phyloP scores from a whole-genome alignment of 2,888 invertebrate species.

The Ichneumon xanthorius region DNA sequence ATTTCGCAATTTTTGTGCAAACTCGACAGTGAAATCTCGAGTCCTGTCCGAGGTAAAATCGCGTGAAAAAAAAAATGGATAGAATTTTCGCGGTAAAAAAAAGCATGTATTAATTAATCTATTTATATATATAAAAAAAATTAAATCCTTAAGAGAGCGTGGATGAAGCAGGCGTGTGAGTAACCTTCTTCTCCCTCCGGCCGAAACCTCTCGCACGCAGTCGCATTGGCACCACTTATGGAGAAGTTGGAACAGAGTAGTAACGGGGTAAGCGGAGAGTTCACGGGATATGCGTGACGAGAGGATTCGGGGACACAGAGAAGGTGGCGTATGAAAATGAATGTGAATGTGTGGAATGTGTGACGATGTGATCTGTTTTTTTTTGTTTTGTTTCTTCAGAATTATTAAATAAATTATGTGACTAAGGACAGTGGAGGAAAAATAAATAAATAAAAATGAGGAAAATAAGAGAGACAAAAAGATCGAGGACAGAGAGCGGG shows the following conservation, averaged over 20 bases:
- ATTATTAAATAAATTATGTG: neutral
- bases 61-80: neutral
- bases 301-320: constrained; percentile 55
- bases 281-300: constrained; percentile 45
- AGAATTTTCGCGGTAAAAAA: constrained; percentile 10
- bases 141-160: constrained; percentile 21
- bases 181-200: constrained; percentile 46
- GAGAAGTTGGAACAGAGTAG: constrained; percentile 17
- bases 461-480: constrained; percentile 4
- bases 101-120: constrained; percentile 1
- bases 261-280: neutral
- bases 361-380: constrained; percentile 1
- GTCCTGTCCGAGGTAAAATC: neutral
- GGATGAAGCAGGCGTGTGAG: constrained; percentile 29
- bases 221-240: constrained; percentile 55
- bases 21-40: neutral
- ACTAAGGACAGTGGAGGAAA: constrained; percentile 3
- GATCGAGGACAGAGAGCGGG: constrained; percentile 17
- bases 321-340: constrained; percentile 32
- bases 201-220: constrained; percentile 57
- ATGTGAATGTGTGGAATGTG: no score
- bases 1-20: constrained; percentile 2
- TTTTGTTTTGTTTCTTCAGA: neutral
- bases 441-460: neutral
- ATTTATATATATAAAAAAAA: constrained; percentile 7